phyloP scores from a whole-genome alignment of 2,888 invertebrate species.

The Entomobrya proxima region DNA sequence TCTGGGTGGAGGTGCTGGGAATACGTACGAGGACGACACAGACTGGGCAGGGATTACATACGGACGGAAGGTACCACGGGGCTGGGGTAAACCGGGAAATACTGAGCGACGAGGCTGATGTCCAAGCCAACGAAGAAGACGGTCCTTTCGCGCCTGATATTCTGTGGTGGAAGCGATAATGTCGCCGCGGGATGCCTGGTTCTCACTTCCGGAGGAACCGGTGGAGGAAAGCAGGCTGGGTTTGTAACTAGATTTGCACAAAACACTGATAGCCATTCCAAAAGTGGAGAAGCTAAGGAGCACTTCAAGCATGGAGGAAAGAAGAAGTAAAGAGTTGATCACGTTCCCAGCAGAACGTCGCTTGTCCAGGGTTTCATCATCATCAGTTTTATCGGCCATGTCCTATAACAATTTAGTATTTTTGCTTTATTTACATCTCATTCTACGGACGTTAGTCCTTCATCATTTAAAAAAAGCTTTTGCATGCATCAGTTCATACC shows the following conservation, averaged over 20 bases:
- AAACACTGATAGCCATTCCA: conserved; percentile 70
- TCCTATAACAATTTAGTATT: conserved; percentile 25
- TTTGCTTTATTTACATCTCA: too few species aligned
- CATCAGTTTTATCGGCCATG: conserved; percentile 43
- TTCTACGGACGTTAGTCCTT: too few species aligned
- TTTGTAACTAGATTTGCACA: conserved; percentile 61
- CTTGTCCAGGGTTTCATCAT: conserved; percentile 67
- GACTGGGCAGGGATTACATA: conserved; percentile 54
- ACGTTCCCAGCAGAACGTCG: conserved; percentile 69
- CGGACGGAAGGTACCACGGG: conserved; percentile 34
- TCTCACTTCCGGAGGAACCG: conserved; percentile 71
- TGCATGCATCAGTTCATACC: conserved; percentile 26
- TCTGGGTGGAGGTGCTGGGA: conserved; percentile 10
- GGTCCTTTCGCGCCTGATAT: conserved; percentile 73
- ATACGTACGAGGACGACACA: conserved; percentile 29
- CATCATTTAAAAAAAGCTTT: too few species aligned
- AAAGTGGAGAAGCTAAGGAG: conserved; percentile 71
- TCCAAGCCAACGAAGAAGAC: conserved; percentile 72
- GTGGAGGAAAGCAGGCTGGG: conserved; percentile 62
- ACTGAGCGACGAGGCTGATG: conserved; percentile 60
- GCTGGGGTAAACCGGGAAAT: conserved; percentile 41
- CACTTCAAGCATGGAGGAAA: conserved; percentile 70
- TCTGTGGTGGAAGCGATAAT: conserved; percentile 56
- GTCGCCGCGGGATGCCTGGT: conserved; percentile 63
- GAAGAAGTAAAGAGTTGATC: conserved; percentile 71